Evolutionary conservation across 2,888 invertebrate species (phyloP), one percentile per base, ranked within the genome.

Genomic region (Clusia tigrina): DNA sequence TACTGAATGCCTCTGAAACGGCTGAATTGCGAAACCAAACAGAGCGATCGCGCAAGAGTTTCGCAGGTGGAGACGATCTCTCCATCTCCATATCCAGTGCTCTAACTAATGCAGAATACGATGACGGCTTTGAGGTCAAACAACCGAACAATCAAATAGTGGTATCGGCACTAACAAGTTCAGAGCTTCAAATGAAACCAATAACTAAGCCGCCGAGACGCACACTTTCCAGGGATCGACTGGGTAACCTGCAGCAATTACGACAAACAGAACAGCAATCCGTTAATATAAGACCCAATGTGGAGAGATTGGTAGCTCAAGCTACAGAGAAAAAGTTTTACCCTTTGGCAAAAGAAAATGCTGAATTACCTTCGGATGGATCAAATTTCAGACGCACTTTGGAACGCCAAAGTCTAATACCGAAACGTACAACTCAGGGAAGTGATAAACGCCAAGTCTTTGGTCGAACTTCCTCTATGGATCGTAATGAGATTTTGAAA

Each of bases 401-500:
- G 17, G 81, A 80, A 18, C 74, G 80, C 0, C 81, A 80, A 64
- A 78, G 79, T 20, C 65, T 81, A 1, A 79, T 78, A 54, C 81
- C 81, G 1, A 75, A 77, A 42, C 70, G 79, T 56, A 68, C 66
- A 38, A 75, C 60, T 48, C 76, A 66, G 65, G 60, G 42, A 58
- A 54, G 51, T 10, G 64, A 72, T 12, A 70, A 66, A n/a, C 59
- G 65, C 48, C 69, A 74, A 23, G 67, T 73, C 2, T 77, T 82
- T 20, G 72, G 70, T 1, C 73, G 80, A 5, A 76, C 78, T 0
- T 71, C 76, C 1, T 82, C 81, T 1, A 79, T 81, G 78, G 81
- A 82, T 70, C 74, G 81, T 18, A 76, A 73, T 57, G 80, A 81
- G 61, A 81, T 78, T 20, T 63, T 76, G 2, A 78, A 60, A 64